Conservation (phyloP, 1,140 invertebrate genomes). For the Propsilocerus akamusi region DNA sequence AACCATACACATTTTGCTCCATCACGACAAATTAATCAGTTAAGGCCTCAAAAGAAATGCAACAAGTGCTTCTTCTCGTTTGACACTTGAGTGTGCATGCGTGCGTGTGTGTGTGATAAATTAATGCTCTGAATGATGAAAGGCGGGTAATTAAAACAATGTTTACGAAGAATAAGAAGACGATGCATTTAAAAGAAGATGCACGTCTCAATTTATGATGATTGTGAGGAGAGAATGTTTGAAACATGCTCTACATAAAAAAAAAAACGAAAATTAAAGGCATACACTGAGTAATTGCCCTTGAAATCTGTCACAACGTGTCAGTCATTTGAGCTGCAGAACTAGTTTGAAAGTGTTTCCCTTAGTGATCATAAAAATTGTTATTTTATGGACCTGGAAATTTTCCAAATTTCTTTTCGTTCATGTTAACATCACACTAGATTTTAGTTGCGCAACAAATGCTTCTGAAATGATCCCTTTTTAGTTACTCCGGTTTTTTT, state of each 20-base stretch:
- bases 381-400: too few species aligned
- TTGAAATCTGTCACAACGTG: background rate
- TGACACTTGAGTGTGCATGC: background rate
- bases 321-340: background rate
- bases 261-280: background rate
- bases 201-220: background rate
- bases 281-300: background rate
- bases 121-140: background rate
- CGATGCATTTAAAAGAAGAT: background rate
- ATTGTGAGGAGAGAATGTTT: too few species aligned
- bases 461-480: too few species aligned
- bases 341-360: too few species aligned
- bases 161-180: background rate
- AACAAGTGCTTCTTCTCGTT: slow-evolving; percentile 1
- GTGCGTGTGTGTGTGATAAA: background rate
- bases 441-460: too few species aligned
- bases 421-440: too few species aligned
- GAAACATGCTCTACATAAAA: too few species aligned
- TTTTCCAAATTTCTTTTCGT: too few species aligned
- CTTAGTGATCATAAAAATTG: too few species aligned
- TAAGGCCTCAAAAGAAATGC: background rate
- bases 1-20: background rate
- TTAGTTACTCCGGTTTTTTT: too few species aligned
- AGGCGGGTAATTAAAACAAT: background rate
- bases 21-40: background rate